Evolutionary conservation across 2,113 vertebrate genomes (phyloP).

Genomic region (Misgurnus mizolepis): DNA sequence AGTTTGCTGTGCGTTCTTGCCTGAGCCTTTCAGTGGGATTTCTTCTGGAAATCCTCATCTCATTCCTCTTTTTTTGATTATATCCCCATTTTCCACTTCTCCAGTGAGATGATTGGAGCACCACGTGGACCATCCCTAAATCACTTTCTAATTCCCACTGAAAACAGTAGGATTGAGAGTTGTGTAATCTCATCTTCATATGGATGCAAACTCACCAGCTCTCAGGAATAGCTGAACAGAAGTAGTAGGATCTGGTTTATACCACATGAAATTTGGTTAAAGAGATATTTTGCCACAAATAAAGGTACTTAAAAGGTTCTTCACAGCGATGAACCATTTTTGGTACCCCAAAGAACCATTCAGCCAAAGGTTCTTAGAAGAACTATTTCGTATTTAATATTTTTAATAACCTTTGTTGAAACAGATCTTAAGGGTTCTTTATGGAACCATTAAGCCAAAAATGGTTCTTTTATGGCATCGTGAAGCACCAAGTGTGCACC

Average conservation of each 20-base stretch:
- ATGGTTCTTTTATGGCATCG: too few relatives aligned
- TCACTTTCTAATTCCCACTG: background rate
- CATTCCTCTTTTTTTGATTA: background rate
- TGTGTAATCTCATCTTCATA: constrained; percentile 36
- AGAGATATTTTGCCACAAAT: too few relatives aligned
- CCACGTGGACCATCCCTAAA: constrained; percentile 6
- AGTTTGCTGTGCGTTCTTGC: background rate
- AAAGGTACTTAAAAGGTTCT: too few relatives aligned
- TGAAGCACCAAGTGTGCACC: too few relatives aligned
- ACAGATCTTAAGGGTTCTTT: too few relatives aligned
- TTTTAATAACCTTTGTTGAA: too few relatives aligned
- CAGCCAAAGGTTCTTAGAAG: too few relatives aligned
- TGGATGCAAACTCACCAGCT: background rate
- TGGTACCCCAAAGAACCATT: too few relatives aligned
- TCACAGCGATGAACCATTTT: too few relatives aligned
- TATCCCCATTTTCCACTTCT: background rate
- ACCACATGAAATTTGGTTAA: too few relatives aligned
- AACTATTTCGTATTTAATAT: too few relatives aligned
- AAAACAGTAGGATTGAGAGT: constrained; percentile 33
- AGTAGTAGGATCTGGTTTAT: background rate
- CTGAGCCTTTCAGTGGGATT: constrained; percentile 6
- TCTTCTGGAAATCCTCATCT: background rate
- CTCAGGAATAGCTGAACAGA: background rate
- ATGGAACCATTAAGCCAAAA: too few relatives aligned
- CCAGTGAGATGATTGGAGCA: background rate